phyloP scores from a whole-genome alignment of 2,113 vertebrate species.

The Callipepla squamata region DNA sequence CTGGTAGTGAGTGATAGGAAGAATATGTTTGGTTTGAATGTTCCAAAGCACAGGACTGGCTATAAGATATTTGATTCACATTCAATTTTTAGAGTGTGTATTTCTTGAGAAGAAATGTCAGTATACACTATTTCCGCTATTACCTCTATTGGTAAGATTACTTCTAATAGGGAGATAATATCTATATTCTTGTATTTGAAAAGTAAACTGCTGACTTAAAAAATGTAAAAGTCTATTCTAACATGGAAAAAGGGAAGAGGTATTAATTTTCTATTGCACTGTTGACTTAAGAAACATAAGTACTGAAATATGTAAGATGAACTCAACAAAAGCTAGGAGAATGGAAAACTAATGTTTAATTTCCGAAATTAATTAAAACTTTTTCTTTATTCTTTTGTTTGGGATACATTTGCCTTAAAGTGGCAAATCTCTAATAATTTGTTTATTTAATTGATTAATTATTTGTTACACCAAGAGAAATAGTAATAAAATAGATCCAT shows the following conservation, averaged over 20 bases:
- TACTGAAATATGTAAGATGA: background rate
- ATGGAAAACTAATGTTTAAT: background rate
- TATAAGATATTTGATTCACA: fast-evolving
- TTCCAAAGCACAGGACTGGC: background rate
- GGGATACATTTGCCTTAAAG: background rate
- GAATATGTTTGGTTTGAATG: background rate
- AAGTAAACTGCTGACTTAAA: background rate
- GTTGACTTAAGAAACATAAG: background rate
- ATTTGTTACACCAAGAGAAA: background rate
- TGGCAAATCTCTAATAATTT: background rate
- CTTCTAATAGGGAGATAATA: background rate
- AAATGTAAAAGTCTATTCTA: background rate
- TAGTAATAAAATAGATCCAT: background rate
- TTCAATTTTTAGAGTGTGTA: background rate
- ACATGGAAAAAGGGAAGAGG: background rate
- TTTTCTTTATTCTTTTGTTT: background rate
- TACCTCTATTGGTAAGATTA: background rate
- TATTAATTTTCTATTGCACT: background rate
- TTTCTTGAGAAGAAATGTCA: background rate
- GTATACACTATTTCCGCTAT: background rate
- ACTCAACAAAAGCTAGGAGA: background rate
- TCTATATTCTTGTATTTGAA: background rate
- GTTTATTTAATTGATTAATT: background rate
- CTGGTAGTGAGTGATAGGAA: background rate
- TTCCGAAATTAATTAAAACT: background rate